Conservation (phyloP, 2,113 vertebrate genomes). For the Eupsittula cactorum region DNA sequence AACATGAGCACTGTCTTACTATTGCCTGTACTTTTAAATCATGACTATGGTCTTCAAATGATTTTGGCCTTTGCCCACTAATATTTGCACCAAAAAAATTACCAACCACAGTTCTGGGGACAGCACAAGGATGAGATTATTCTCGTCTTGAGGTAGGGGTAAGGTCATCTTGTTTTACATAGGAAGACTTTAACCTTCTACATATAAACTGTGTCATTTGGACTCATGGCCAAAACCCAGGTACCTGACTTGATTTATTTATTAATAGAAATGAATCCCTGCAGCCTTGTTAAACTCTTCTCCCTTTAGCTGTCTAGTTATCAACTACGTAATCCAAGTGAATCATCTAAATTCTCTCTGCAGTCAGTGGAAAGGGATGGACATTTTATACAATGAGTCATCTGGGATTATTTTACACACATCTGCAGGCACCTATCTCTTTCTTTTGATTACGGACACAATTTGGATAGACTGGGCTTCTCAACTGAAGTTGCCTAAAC, state of each 20-base stretch:
- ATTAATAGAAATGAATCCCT: background rate
- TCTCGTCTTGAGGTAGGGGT: background rate
- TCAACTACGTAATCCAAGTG: conserved; percentile 1
- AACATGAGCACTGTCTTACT: background rate
- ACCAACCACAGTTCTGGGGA: background rate
- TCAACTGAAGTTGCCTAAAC: background rate
- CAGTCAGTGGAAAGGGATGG: background rate
- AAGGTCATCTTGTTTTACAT: background rate
- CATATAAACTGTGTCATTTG: background rate
- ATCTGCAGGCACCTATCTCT: background rate
- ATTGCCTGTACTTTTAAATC: background rate
- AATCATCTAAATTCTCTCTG: conserved; percentile 5
- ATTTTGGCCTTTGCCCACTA: background rate
- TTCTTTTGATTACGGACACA: background rate
- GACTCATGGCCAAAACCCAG: background rate
- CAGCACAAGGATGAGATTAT: background rate
- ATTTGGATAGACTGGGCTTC: background rate
- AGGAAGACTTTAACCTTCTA: background rate
- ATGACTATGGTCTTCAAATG: background rate
- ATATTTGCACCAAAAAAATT: background rate
- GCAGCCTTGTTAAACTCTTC: background rate
- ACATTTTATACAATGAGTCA: background rate
- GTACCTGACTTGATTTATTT: background rate
- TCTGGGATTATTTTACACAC: background rate
- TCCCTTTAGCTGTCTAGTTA: background rate